A percentile compares a stretch with the other conserved stretches of the same genome.
These are phyloP conservation scores for Campopleginae sp. DNA, from an alignment of 2,888 invertebrate genomes.

Conservation along the genomic window DNA sequence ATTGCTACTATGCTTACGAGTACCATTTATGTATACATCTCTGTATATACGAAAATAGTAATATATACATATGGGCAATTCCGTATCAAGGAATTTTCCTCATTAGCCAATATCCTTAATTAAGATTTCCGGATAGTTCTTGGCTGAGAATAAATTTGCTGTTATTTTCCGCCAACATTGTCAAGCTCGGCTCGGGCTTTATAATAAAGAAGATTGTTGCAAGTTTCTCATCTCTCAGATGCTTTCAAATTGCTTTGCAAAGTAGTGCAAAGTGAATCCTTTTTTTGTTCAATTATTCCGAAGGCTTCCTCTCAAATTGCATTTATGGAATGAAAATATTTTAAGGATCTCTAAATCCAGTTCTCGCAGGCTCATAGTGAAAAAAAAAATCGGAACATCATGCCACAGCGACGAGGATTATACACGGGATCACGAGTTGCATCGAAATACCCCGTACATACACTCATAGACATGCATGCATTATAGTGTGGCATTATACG, in stretches of 20 bases:
- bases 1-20: conserved; percentile 63
- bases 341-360: neutral
- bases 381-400: neutral
- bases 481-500: conserved; percentile 43
- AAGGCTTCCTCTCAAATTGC: neutral
- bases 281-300: too few relatives aligned
- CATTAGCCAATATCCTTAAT: neutral
- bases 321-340: conserved; percentile 6
- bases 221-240: neutral
- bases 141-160: neutral
- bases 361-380: neutral
- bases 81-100: neutral
- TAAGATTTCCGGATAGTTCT: neutral
- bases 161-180: neutral
- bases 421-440: conserved; percentile 7
- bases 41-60: conserved; percentile 38
- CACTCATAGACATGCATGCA: neutral
- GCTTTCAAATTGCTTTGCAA: too few relatives aligned
- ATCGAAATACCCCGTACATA: conserved; percentile 1
- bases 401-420: neutral
- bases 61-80: conserved; percentile 32
- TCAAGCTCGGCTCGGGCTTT: neutral
- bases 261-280: too few relatives aligned
- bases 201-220: neutral
- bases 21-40: conserved; percentile 43